Evolutionary conservation across 1,140 invertebrate species (phyloP), one percentile per base, ranked within the genome.

Genomic region (Rhagoletis zephyria): DNA sequence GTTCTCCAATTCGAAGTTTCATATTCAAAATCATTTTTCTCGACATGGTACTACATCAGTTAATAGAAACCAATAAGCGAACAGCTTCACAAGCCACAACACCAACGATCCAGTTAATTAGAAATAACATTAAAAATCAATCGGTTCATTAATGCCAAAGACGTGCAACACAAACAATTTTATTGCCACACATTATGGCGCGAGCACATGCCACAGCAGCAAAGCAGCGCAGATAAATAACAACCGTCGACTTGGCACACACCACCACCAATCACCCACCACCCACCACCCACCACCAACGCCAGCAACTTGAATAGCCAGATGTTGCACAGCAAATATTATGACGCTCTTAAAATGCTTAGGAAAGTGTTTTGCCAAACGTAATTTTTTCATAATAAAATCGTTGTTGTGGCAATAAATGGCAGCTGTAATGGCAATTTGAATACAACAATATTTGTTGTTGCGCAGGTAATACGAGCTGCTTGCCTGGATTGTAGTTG

Each of bases 81-180:
- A 48, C 14, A 77, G 42, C 45, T 48, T 77, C 2, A 16, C 40
- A 48, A n/a, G 48, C 45, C 51, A 48, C 74, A 81, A 7, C 48
- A 81, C 74, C 4, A 81, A 81, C 48, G 48, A 56, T 30, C 48
- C 48, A 56, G 48, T 81, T 81, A 81, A 81, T 81, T 81, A 48
- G 74, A 42, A 81, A 81, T 56, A 56, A 81, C 74, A 81, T 81
- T 81, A 81, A 81, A 51, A 81, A 81, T 81, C 74, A 81, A 81
- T 81, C 42, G 74, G 48, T 81, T 81, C 74, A 81, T 81, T 56
- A 81, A 81, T 48, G 56, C 48, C 74, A 56, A 4, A 30, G 74
- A 56, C 74, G 74, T 81, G 74, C 74, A 81, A 81, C 45, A 81
- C n/a, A 51, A 56, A 81, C 74, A 42, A 81, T 81, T 56, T 81